Percentiles rank a stretch among this genome's conserved stretches.
These are phyloP conservation scores for Eufriesea mexicana DNA, from an alignment of 1,140 invertebrate species.

Conservation along the genomic window DNA sequence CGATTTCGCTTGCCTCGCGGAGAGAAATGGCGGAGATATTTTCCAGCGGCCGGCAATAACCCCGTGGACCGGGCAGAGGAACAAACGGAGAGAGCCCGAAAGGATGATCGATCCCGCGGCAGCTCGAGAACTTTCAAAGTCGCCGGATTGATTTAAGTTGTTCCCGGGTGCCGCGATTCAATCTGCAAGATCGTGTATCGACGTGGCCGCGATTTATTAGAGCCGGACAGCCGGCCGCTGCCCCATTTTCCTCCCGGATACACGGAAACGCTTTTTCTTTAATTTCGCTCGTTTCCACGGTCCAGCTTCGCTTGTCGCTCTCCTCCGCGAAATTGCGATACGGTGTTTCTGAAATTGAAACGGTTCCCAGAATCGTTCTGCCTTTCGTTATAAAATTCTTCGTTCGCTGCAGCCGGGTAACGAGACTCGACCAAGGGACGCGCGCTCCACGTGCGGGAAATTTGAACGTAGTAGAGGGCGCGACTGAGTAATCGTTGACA, in stretches of 20 bases:
- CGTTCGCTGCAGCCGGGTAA: too few relatives aligned
- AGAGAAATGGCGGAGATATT: neutral
- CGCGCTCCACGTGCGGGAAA: too few relatives aligned
- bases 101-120: neutral
- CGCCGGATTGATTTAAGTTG: neutral
- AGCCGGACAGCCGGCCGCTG: neutral
- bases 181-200: neutral
- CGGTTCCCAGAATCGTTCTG: too few relatives aligned
- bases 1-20: neutral
- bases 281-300: neutral
- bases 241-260: neutral
- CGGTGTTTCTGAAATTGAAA: too few relatives aligned
- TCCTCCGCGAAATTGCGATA: too few relatives aligned
- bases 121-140: neutral
- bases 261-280: neutral
- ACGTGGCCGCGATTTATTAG: constrained; percentile 7
- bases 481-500: too few relatives aligned
- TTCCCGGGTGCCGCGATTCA: neutral
- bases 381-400: too few relatives aligned
- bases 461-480: too few relatives aligned
- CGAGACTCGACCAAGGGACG: too few relatives aligned
- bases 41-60: neutral
- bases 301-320: too few relatives aligned
- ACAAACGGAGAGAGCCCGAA: neutral
- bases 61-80: neutral